Percentiles rank a stretch among this genome's conserved stretches.
phyloP scores from a whole-genome alignment of 1,140 invertebrate species.

The silkworm (Bombyx mori) region DNA sequence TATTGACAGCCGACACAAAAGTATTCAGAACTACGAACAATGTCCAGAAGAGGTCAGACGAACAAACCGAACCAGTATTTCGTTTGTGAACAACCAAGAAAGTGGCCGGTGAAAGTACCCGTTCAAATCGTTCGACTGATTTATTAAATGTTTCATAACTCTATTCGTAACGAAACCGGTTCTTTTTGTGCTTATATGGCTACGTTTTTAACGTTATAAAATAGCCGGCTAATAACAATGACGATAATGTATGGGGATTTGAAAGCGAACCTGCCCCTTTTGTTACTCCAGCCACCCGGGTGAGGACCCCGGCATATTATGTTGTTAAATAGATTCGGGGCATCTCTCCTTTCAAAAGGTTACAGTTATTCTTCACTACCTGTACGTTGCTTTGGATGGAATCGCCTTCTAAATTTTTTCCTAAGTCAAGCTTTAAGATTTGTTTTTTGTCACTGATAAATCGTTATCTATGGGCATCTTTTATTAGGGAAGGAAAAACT shows the following conservation, averaged over 20 bases:
- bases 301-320: conserved; percentile 19
- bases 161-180: conserved; percentile 51
- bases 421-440: background rate
- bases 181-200: conserved; percentile 15
- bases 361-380: conserved; percentile 4
- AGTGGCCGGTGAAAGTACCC: conserved; percentile 58
- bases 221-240: conserved; percentile 27
- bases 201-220: too few relatives aligned
- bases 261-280: conserved; percentile 39
- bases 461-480: too few relatives aligned
- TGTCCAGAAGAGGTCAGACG: conserved; percentile 39
- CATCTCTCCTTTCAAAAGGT: background rate
- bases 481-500: too few relatives aligned
- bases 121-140: conserved; percentile 48
- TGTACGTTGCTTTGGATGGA: background rate
- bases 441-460: too few relatives aligned
- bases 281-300: conserved; percentile 25
- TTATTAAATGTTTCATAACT: conserved; percentile 58
- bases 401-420: conserved; percentile 1
- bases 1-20: conserved; percentile 30
- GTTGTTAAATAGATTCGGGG: background rate
- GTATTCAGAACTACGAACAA: conserved; percentile 30
- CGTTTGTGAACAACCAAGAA: conserved; percentile 39
- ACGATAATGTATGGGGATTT: conserved; percentile 23
- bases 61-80: conserved; percentile 45